A percentile compares a stretch with the other conserved stretches of the same genome.
Evolutionary conservation across 2,797 vertebrate species (phyloP).

Genomic region (Myotis planiceps): DNA sequence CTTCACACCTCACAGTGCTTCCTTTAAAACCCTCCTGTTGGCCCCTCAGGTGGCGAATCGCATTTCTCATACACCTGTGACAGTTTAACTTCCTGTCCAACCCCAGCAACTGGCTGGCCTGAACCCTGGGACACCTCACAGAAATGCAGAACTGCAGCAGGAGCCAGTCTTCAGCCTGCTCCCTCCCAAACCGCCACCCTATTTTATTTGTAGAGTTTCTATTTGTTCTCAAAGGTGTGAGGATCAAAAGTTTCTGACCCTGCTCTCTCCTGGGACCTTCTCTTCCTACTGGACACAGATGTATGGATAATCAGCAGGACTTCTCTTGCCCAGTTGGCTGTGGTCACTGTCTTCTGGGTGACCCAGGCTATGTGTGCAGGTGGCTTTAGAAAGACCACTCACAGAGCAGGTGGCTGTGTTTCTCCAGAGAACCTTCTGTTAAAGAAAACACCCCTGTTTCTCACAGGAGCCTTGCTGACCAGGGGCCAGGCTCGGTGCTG

Average conservation of each 20-base stretch:
- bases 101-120: slow-evolving; percentile 41
- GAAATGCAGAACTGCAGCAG: not conserved
- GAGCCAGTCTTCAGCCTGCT: not conserved
- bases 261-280: not conserved
- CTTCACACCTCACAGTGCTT: slow-evolving; percentile 48
- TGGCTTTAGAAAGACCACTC: not conserved
- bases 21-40: slow-evolving; percentile 35
- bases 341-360: not conserved
- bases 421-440: not conserved
- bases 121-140: slow-evolving; percentile 19
- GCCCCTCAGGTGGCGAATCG: slow-evolving; percentile 37
- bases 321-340: not conserved
- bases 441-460: not conserved
- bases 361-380: not conserved
- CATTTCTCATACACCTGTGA: slow-evolving; percentile 49
- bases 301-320: not conserved
- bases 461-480: not conserved
- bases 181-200: not conserved
- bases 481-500: not conserved
- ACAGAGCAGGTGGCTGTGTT: not conserved
- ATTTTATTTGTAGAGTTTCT: not conserved
- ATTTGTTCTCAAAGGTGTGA: not conserved
- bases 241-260: not conserved
- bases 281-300: not conserved
- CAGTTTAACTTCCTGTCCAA: slow-evolving; percentile 65